phyloP scores from a whole-genome alignment of 2,888 invertebrate genomes.

The Marronus borbonicus region DNA sequence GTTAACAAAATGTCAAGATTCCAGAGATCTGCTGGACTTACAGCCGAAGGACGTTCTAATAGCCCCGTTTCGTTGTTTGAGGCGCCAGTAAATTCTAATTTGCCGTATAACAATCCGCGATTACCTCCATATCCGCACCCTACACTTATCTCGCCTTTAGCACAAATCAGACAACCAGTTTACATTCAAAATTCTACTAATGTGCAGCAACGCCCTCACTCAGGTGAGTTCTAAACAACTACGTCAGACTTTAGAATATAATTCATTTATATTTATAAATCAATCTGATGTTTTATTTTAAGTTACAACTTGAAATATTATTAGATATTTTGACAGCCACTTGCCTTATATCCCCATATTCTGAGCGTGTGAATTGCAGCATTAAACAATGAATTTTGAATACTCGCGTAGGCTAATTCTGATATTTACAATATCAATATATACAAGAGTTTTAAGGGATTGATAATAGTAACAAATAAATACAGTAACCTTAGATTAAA shows the following conservation, averaged over 20 bases:
- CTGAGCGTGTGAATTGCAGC: too few relatives aligned
- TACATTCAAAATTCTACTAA: conserved; percentile 72
- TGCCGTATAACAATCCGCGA: conserved; percentile 89
- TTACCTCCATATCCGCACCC: conserved; percentile 94
- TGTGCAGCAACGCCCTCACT: conserved; percentile 72
- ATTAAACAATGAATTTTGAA: too few relatives aligned
- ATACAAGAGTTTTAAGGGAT: too few relatives aligned
- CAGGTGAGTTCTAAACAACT: conserved; percentile 66
- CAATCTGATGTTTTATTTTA: too few relatives aligned
- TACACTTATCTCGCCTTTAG: conserved; percentile 83
- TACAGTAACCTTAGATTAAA: too few relatives aligned
- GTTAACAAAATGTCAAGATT: conserved; percentile 94
- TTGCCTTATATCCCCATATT: too few relatives aligned
- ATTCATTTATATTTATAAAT: too few relatives aligned
- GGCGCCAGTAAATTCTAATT: conserved; percentile 69
- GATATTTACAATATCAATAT: too few relatives aligned
- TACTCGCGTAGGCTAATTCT: too few relatives aligned
- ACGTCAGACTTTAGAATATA: too few relatives aligned
- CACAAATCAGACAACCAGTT: conserved; percentile 85
- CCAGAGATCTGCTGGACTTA: conserved; percentile 95
- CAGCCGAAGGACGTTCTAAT: conserved; percentile 79
- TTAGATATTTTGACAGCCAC: neutral
- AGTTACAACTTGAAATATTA: too few relatives aligned
- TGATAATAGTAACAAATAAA: too few relatives aligned
- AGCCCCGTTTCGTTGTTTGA: conserved; percentile 77